Evolutionary conservation across 2,113 vertebrate genomes (phyloP).

Genomic region (Petrocephalus microphthalmus): DNA sequence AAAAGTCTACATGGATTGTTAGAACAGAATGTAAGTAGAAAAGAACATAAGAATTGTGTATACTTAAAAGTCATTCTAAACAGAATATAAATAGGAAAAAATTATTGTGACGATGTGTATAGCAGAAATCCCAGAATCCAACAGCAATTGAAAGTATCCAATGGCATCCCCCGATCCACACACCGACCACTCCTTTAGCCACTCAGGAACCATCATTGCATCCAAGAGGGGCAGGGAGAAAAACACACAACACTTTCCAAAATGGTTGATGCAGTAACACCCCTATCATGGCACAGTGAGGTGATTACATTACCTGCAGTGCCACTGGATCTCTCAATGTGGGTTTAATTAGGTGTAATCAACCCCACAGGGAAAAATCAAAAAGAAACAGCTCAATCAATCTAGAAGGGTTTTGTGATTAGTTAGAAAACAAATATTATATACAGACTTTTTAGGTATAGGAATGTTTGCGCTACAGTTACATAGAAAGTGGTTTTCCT

Average conservation of each 20-base stretch:
- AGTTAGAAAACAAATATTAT: not conserved
- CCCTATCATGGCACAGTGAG: not conserved
- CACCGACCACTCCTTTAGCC: not conserved
- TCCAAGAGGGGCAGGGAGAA: not conserved
- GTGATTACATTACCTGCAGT: not conserved
- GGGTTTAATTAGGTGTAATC: not conserved
- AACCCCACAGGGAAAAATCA: not conserved
- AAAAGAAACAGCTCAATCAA: not conserved
- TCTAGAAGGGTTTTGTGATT: not conserved
- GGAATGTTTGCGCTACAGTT: not conserved
- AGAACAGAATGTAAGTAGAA: not conserved
- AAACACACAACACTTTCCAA: not conserved
- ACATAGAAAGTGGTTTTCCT: not conserved
- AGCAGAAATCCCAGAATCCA: not conserved
- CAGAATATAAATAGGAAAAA: not conserved
- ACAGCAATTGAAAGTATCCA: not conserved
- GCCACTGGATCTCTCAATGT: not conserved
- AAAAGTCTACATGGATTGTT: not conserved
- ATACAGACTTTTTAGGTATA: not conserved
- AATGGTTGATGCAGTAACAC: not conserved
- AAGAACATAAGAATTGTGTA: not conserved
- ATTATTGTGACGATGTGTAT: not conserved
- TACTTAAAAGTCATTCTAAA: not conserved
- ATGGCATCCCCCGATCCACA: not conserved
- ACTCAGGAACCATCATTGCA: not conserved